Evolutionary conservation across 2,797 vertebrate genomes (phyloP).

Genomic region (Enteromius afrohamiltoni): DNA sequence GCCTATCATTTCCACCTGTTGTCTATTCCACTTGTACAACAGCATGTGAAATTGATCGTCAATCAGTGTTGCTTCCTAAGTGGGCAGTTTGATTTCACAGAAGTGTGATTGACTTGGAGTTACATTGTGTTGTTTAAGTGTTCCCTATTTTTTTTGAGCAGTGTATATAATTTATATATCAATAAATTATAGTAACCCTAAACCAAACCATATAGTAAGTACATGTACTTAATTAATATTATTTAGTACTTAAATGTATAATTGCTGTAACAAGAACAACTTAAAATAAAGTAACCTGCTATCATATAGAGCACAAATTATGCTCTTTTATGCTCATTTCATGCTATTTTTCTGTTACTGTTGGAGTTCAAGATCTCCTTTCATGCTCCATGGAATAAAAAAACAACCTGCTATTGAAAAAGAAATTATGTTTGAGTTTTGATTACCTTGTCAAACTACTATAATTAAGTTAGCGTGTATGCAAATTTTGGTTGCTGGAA

Average conservation of each 20-base stretch:
- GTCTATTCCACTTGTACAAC: no score
- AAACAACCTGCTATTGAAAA: neutral
- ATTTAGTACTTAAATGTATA: neutral
- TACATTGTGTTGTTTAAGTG: no score
- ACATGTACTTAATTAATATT: neutral
- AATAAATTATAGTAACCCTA: no score
- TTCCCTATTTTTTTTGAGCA: no score
- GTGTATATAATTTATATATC: no score
- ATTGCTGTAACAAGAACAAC: neutral
- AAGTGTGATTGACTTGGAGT: no score
- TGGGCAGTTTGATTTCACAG: no score
- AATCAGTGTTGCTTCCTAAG: no score
- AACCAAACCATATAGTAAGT: no score
- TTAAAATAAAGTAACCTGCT: neutral
- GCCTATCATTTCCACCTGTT: no score
- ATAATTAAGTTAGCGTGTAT: neutral
- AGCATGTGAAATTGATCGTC: no score
- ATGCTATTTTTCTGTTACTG: neutral
- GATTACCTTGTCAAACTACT: neutral
- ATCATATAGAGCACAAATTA: neutral
- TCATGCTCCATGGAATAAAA: neutral
- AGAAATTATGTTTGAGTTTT: neutral
- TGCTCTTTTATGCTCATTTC: neutral
- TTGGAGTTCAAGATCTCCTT: neutral
- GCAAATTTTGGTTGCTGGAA: neutral